These are phyloP conservation scores for Euschistus heros DNA, from an alignment of 1,140 invertebrate species.

Conservation along the genomic window DNA sequence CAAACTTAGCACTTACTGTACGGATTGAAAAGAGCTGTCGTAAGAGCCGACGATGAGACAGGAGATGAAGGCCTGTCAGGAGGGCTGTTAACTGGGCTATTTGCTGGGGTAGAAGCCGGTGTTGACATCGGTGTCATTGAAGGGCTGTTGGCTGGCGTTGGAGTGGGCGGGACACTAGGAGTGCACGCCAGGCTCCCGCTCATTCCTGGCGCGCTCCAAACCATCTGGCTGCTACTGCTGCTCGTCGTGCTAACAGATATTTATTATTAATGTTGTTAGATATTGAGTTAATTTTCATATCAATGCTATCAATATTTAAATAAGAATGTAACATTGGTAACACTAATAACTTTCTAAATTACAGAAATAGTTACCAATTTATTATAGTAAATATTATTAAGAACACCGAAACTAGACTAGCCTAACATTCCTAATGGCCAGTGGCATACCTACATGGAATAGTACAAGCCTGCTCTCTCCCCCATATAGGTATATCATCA, in stretches of 20 bases:
- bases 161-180: slow-evolving; percentile 53
- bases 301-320: too few species aligned
- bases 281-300: too few species aligned
- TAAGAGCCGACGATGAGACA: slow-evolving; percentile 30
- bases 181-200: slow-evolving; percentile 66
- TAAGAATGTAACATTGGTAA: too few species aligned
- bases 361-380: too few species aligned
- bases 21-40: slow-evolving; percentile 37
- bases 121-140: slow-evolving; percentile 40
- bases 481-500: too few species aligned
- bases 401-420: too few species aligned
- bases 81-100: slow-evolving; percentile 5
- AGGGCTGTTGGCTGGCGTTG: slow-evolving; percentile 32
- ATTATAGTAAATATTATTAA: too few species aligned
- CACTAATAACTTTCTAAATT: too few species aligned
- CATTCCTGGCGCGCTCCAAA: slow-evolving; percentile 64
- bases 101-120: slow-evolving; percentile 55
- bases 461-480: too few species aligned
- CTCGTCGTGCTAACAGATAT: slow-evolving; percentile 50
- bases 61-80: slow-evolving; percentile 42
- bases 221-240: slow-evolving; percentile 59
- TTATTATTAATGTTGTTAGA: too few species aligned
- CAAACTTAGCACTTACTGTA: background rate
- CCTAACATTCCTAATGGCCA: too few species aligned
- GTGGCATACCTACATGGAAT: too few species aligned